Percentiles rank a stretch among this genome's conserved stretches.
These are phyloP conservation scores for Gobio gobio DNA, from an alignment of 2,113 vertebrate species.

Conservation along the genomic window DNA sequence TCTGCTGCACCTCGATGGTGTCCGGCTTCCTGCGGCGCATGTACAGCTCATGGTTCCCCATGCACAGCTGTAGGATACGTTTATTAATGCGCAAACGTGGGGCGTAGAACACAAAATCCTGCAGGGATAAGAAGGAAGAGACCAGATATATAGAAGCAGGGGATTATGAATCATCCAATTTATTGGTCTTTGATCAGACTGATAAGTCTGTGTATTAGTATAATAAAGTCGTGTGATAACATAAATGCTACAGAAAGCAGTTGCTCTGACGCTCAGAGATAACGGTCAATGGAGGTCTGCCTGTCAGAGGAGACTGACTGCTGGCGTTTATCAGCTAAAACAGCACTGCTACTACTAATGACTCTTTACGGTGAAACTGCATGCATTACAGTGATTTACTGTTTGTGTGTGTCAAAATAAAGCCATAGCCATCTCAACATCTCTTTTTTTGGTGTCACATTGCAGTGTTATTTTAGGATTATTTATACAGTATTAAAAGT, in stretches of 20 bases:
- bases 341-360: not conserved
- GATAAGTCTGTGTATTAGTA: not conserved
- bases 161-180: not conserved
- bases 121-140: not conserved
- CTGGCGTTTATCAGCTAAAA: conserved; percentile 3
- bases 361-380: not conserved
- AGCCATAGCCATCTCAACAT: not conserved
- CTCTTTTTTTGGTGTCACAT: not conserved
- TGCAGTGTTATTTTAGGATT: not conserved
- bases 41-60: conserved; percentile 97
- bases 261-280: conserved; percentile 7
- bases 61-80: conserved; percentile 95
- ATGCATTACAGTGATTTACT: not conserved
- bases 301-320: conserved; percentile 8
- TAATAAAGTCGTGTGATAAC: not conserved
- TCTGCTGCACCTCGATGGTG: conserved; percentile 97
- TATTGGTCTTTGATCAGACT: not conserved
- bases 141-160: not conserved
- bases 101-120: conserved; percentile 97
- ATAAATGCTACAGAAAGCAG: not conserved
- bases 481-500: not conserved
- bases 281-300: not conserved
- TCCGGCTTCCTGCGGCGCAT: conserved; percentile 95
- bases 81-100: conserved; percentile 95
- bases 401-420: not conserved